Evolutionary conservation across 2,888 invertebrate genomes (phyloP).

Genomic region (Rhingia rostrata): DNA sequence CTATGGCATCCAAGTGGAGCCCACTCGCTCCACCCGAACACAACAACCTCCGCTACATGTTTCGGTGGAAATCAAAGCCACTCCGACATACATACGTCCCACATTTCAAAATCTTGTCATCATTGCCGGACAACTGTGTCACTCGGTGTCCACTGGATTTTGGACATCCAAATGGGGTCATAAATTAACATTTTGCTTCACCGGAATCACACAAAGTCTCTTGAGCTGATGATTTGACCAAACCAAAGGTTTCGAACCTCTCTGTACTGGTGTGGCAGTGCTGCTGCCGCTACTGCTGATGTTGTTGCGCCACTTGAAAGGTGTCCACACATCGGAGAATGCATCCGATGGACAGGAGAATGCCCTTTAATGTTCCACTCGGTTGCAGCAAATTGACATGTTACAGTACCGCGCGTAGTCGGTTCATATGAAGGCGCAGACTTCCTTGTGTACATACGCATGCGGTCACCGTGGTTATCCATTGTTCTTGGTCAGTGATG

Average conservation of each 20-base stretch:
- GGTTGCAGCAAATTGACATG: conserved; percentile 71
- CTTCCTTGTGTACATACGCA: conserved; percentile 47
- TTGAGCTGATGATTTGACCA: conserved; percentile 35
- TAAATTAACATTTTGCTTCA: conserved; percentile 67
- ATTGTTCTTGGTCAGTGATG: conserved; percentile 68
- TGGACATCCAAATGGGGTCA: conserved; percentile 67
- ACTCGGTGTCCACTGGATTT: conserved; percentile 28
- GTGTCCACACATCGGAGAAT: conserved; percentile 66
- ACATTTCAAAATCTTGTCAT: conserved; percentile 73
- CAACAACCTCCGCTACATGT: conserved; percentile 1
- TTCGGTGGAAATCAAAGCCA: conserved; percentile 69
- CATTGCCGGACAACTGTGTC: conserved; percentile 64
- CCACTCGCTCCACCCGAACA: neutral
- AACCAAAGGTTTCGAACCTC: conserved; percentile 13
- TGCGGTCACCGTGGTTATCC: neutral
- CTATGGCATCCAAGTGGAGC: neutral
- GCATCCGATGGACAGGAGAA: conserved; percentile 71
- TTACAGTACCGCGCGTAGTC: conserved; percentile 56
- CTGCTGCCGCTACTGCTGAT: neutral
- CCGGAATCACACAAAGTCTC: conserved; percentile 40
- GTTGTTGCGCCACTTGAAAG: conserved; percentile 43
- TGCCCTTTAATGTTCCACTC: conserved; percentile 72
- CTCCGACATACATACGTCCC: conserved; percentile 43
- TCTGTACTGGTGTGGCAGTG: too few species aligned
- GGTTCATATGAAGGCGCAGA: conserved; percentile 49